A percentile compares a stretch with the other conserved stretches of the same genome.
Evolutionary conservation across 2,113 vertebrate species (phyloP).

Genomic region (Meles meles): DNA sequence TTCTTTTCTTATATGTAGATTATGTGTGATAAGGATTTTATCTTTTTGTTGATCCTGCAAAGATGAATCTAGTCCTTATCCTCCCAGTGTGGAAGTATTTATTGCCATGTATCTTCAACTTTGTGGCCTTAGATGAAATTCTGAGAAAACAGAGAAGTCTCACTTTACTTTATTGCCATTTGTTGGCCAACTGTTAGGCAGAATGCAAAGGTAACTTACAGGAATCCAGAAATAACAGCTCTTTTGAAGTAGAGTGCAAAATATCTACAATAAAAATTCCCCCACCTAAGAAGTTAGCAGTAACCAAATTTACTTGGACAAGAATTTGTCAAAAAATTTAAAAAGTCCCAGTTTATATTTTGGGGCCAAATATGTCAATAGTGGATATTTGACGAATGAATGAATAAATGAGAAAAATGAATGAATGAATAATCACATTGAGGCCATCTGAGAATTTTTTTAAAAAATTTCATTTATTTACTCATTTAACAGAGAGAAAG

Average conservation of each 20-base stretch:
- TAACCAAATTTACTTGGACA: neutral
- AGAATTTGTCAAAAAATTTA: neutral
- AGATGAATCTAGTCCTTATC: neutral
- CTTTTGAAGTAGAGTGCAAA: neutral
- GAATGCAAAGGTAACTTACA: neutral
- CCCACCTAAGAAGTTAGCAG: neutral
- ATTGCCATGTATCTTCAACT: neutral
- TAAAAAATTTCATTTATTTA: no score
- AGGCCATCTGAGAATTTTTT: neutral
- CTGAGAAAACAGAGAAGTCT: neutral
- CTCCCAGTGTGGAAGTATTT: neutral
- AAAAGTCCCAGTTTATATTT: neutral
- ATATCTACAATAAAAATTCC: neutral
- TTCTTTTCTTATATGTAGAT: neutral
- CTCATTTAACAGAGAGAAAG: no score
- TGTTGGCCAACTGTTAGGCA: neutral
- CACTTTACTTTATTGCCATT: neutral
- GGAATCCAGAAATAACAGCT: neutral
- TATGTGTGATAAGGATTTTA: neutral
- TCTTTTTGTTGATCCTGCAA: neutral
- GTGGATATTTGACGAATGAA: neutral
- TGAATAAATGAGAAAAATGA: neutral
- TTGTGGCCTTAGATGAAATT: constrained; percentile 5
- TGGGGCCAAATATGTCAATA: neutral
- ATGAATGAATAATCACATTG: neutral